phyloP scores from a whole-genome alignment of 2,113 vertebrate species.

The Dicrurus megarhynchus region DNA sequence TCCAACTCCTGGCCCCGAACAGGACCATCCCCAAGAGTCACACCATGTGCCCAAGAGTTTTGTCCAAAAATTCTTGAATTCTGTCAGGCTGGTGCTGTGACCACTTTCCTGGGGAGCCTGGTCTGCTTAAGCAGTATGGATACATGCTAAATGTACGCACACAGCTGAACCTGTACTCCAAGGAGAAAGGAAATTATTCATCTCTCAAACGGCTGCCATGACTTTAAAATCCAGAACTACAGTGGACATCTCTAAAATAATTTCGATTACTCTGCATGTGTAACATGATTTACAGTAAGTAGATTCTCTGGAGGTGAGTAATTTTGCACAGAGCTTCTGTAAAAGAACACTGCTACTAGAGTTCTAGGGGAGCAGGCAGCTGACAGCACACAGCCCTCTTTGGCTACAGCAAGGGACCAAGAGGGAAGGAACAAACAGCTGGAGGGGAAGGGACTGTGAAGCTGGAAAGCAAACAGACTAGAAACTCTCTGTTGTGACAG shows the following conservation, averaged over 20 bases:
- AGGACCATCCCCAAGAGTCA: neutral
- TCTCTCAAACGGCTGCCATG: neutral
- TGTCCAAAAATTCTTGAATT: neutral
- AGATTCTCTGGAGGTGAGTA: neutral
- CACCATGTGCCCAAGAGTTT: too few species aligned
- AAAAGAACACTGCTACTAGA: neutral
- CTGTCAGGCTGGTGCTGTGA: neutral
- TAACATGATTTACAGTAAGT: neutral
- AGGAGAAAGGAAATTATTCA: neutral
- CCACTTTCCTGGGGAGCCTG: too few species aligned
- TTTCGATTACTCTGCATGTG: neutral
- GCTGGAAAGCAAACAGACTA: neutral
- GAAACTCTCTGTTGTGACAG: neutral
- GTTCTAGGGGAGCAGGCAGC: neutral
- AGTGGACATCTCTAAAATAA: neutral
- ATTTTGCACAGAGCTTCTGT: neutral
- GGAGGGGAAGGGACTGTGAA: neutral
- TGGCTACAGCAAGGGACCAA: neutral
- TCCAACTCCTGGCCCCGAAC: neutral
- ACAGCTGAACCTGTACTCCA: neutral
- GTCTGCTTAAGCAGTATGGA: neutral
- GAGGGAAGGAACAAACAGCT: neutral
- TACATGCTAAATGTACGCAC: neutral
- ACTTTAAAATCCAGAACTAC: neutral
- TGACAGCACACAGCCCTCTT: accelerated